Evolutionary conservation across 2,113 vertebrate genomes (phyloP), one percentile per base, ranked within the genome.

Genomic region (Corythaeola cristata): DNA sequence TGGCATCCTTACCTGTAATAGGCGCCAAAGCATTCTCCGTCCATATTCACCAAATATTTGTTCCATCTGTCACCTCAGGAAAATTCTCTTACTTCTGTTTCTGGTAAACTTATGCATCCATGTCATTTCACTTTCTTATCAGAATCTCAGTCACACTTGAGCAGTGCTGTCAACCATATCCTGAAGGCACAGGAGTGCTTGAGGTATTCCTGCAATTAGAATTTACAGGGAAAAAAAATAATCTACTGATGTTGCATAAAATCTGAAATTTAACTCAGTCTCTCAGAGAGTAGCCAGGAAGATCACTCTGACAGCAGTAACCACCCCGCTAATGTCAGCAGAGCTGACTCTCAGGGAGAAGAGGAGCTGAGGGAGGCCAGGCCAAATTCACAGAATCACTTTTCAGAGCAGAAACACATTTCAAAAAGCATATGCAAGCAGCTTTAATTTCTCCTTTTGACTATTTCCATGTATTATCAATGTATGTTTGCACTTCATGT

Each of bases 171-270:
- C 89, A 92, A 41, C 76, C 73, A n/a, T 55, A 27, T 67, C 75
- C 92, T 62, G 75, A 84, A 96, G 93, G 76, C 76, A 85, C 11
- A 26, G 37, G 30, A 63, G 24, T 37, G 37, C 76, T 95, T 50
- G 32, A 90, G 55, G 83, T 81, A 71, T 72, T 85, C 39, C 80
- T 91, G 89, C 83, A 97, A 89, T 30, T 87, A 79, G 84, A 87
- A 87, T 90, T 87, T 81, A 50, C 27, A n/a, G 41, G 35, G 5
- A 3, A 12, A 72, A 56, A 53, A 62, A 56, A 75, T 17, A 91
- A 41, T 45, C 22, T 52, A 41, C 28, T 56, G 68, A 63, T 80
- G 72, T 74, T 69, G 83, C 67, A 77, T 75, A 87, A 89, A 90
- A 84, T 63, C 73, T 83, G 64, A 39, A 33, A 52, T 71, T 41